Conservation (phyloP, 2,888 invertebrate species). For the Liopterus haemorrhoidalis region DNA sequence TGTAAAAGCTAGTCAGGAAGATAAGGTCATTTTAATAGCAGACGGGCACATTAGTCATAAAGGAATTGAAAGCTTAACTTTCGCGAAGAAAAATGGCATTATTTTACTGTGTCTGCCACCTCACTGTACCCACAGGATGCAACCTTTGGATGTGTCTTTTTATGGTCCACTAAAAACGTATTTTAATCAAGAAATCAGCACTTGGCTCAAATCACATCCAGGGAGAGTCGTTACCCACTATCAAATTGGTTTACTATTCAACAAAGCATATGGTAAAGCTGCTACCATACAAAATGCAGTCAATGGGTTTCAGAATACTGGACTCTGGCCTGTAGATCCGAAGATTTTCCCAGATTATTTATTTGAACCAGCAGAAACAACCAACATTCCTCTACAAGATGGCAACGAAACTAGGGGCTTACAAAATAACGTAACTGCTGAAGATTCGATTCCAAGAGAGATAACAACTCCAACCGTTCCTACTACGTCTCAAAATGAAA, state of each 20-base stretch:
- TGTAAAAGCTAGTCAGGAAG: conserved; percentile 17
- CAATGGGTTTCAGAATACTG: conserved; percentile 32
- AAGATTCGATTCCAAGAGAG: no score
- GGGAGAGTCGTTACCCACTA: conserved; percentile 35
- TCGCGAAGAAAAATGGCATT: conserved; percentile 36
- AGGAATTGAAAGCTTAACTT: conserved; percentile 34
- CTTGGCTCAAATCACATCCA: conserved; percentile 34
- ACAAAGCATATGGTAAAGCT: conserved; percentile 33
- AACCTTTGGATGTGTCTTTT: conserved; percentile 38
- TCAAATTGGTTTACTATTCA: conserved; percentile 34
- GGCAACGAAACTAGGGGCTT: no score
- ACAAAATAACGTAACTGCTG: no score
- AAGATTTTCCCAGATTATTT: conserved; percentile 32
- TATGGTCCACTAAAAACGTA: conserved; percentile 35
- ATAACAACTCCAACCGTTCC: no score
- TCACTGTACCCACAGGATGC: conserved; percentile 36
- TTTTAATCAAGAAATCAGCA: conserved; percentile 35
- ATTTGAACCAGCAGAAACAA: conserved; percentile 34
- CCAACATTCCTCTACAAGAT: conserved; percentile 31
- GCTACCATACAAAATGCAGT: conserved; percentile 32
- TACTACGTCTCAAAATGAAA: no score
- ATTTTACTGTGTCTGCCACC: conserved; percentile 39
- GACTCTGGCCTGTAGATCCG: conserved; percentile 26
- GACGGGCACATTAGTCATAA: conserved; percentile 38
- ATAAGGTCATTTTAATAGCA: conserved; percentile 35